Base-by-base conservation (phyloP, 2,113 vertebrate genomes). In the Zootoca vivipara region DNA sequence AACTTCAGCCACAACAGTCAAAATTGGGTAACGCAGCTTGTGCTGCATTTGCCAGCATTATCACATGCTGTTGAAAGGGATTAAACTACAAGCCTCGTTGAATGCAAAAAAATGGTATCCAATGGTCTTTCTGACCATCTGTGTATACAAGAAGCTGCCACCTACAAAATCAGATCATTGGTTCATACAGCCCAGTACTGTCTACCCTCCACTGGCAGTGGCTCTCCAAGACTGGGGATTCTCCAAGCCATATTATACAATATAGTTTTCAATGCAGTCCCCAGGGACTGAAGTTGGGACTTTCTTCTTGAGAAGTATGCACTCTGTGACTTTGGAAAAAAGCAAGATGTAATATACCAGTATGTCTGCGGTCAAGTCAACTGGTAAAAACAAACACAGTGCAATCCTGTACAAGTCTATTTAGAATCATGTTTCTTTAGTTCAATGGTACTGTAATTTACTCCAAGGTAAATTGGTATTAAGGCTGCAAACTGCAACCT, bases 41-140 rank as follows among this genome's bases (percentile, higher is more conserved):
- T 24, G 30, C 62, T 78, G 87, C 72, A 69, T 75, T 86, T 56
- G 72, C 40, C 79, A 77, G 70, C 64, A 82, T 83, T 56, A 85
- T 58, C 58, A 65, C 77, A 13, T 35, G 38, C 62, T 89, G 90
- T 38, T 87, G 64, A n/a, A 0, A 79, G 77, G 35, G 85, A 9
- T 88, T 87, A 40, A 78, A 33, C 0, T 30, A 82, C 52, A 9
- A 74, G 70, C 64, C 85, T 83, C 82, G 1, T 30, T 84, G 83
- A 85, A 92, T 90, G 83, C 85, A 89, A n/a, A 82, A 89, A n/a
- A 82, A 58, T 1, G 42, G 85, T 90, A 40, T 0, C 1, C 22
- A 75, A 52, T 85, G 90, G 86, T 85, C 88, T 70, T 28, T 56
- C 85, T 83, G 87, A 72, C 83, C 62, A 46, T 83, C 70, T 40